Evolutionary conservation across 1,140 invertebrate genomes (phyloP), one percentile per base, ranked within the genome.

Genomic region (Hycleus phaleratus): DNA sequence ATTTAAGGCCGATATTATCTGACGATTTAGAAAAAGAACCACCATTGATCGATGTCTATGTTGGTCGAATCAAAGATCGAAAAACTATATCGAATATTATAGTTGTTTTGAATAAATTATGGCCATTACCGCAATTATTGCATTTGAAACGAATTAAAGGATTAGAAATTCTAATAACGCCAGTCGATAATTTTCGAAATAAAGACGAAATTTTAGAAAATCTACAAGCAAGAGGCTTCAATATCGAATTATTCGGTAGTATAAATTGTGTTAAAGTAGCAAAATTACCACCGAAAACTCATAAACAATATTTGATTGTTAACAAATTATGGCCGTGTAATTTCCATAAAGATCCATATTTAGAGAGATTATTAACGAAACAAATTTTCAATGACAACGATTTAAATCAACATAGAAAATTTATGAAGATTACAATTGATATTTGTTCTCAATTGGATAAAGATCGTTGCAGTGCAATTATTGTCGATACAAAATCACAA

Each of bases 281-380:
- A 0, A 68, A 72, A 40, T 66, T 62, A 3, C 63, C 79, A 9
- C 85, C 88, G 3, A 80, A 81, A 64, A 82, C 87, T 1, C 81
- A 82, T 49, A 71, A 70, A 44, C 92, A 95, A 67, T 88, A 83
- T 70, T 73, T 82, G 6, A 73, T 77, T 62, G 79, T 80, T 2
- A 77, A 77, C 1, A 74, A 76, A 56, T 72, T 82, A 38, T 96
- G 93, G 93, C 88, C 91, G 0, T 82, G 87, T 25, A 91, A 90
- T 71, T 95, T 95, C 76, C 86, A 91, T 78, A 86, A 82, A 45
- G 85, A 91, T 69, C 79, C 80, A 60, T 82, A 82, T 63, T 69
- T 85, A 3, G 89, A 92, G 69, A 81, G 77, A 47, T 62, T 89
- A 42, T 65, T 81, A 0, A 75, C 77, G 46, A 82, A 83, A 3